phyloP scores from a whole-genome alignment of 2,888 invertebrate species.

The Lepidochrysops patricia region DNA sequence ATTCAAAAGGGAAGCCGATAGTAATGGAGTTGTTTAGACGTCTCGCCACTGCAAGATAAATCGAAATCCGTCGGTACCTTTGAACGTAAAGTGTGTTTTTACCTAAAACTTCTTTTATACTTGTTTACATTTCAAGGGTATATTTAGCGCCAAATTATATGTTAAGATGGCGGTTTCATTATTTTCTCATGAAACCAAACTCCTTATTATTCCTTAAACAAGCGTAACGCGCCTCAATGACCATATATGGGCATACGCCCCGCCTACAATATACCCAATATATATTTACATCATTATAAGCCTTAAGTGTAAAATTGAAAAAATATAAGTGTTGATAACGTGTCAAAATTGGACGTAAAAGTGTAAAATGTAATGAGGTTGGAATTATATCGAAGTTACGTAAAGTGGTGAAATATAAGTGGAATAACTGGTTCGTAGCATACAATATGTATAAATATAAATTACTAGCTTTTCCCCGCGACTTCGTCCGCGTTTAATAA shows the following conservation, averaged over 20 bases:
- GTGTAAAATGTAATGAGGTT: not conserved
- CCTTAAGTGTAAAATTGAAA: slow-evolving; percentile 6
- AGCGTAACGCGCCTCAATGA: not conserved
- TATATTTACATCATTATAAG: slow-evolving; percentile 8
- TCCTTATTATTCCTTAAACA: not conserved
- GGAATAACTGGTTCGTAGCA: too few species aligned
- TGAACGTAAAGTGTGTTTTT: not conserved
- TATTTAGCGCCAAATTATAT: not conserved
- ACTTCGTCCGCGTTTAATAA: too few species aligned
- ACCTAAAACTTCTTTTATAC: not conserved
- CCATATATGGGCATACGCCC: not conserved
- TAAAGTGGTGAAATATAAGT: not conserved
- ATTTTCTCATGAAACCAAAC: not conserved
- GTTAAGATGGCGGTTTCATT: not conserved
- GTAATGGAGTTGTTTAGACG: too few species aligned
- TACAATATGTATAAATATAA: too few species aligned
- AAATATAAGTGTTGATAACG: slow-evolving; percentile 3
- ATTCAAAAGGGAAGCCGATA: too few species aligned
- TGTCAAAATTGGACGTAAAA: slow-evolving; percentile 1
- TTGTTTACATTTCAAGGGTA: not conserved
- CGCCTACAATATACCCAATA: not conserved
- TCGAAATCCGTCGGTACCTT: not conserved
- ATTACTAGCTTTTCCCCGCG: too few species aligned
- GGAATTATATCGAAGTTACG: not conserved
- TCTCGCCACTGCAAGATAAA: too few species aligned